Percentiles rank a stretch among this genome's conserved stretches.
Conservation (phyloP, 1,140 invertebrate genomes). For the Temnothorax curvispinosus region DNA sequence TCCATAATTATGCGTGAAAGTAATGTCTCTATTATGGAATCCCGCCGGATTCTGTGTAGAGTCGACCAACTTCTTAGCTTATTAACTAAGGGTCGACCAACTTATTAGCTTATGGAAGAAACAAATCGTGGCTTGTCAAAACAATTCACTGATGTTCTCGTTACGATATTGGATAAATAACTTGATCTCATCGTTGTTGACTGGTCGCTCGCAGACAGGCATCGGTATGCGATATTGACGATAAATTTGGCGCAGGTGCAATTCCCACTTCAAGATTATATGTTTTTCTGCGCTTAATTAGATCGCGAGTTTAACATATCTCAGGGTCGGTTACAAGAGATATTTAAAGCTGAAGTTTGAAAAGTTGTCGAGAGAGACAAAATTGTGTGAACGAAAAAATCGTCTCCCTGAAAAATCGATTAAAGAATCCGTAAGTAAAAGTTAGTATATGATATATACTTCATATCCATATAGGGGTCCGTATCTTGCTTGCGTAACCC, state of each 20-base stretch:
- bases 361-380: background rate
- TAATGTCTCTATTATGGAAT: background rate
- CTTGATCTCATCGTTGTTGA: background rate
- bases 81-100: no score
- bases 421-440: background rate
- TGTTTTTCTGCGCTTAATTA: background rate
- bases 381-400: background rate
- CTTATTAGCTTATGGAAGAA: background rate
- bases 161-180: conserved; percentile 18
- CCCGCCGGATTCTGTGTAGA: background rate
- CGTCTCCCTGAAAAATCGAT: background rate
- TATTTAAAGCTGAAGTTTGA: background rate
- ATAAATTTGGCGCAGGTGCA: background rate
- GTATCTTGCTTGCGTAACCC: background rate
- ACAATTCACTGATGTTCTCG: background rate
- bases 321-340: background rate
- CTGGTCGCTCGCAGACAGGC: background rate
- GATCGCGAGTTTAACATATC: background rate
- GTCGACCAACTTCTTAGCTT: background rate
- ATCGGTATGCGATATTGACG: background rate
- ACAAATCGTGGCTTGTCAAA: background rate
- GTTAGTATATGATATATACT: background rate
- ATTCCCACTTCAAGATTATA: background rate
- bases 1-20: background rate
- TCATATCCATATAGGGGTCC: background rate